Conservation (phyloP, 2,113 vertebrate species). For the Ceyx melanurus region DNA sequence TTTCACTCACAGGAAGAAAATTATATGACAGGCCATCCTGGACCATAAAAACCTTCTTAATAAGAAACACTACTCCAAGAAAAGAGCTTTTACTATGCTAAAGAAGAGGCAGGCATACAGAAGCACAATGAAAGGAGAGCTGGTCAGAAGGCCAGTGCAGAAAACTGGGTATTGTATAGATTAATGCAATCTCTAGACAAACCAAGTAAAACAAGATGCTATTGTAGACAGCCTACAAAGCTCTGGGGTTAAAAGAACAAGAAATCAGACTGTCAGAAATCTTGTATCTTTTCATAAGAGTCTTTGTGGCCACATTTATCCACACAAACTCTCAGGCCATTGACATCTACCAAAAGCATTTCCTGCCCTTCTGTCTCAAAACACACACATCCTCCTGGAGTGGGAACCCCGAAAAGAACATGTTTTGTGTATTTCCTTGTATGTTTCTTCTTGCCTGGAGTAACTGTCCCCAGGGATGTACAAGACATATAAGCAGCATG, state of each 20-base stretch:
- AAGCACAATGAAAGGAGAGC: background rate
- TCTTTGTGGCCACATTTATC: background rate
- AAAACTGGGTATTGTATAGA: background rate
- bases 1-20: background rate
- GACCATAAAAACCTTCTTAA: background rate
- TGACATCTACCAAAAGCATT: background rate
- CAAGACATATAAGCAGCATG: background rate
- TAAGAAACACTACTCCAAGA: background rate
- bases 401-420: background rate
- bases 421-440: background rate
- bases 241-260: background rate
- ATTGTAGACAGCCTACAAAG: background rate
- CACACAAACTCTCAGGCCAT: background rate
- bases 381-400: background rate
- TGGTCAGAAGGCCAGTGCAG: background rate
- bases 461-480: background rate
- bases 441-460: background rate
- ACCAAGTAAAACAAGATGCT: background rate
- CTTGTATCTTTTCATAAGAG: background rate
- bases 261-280: background rate
- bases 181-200: background rate
- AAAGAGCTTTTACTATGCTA: background rate
- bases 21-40: background rate
- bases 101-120: background rate
- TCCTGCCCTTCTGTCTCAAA: constrained; percentile 21